Base-by-base conservation (phyloP, 2,888 invertebrate genomes). In the Conistra vaccinii region DNA sequence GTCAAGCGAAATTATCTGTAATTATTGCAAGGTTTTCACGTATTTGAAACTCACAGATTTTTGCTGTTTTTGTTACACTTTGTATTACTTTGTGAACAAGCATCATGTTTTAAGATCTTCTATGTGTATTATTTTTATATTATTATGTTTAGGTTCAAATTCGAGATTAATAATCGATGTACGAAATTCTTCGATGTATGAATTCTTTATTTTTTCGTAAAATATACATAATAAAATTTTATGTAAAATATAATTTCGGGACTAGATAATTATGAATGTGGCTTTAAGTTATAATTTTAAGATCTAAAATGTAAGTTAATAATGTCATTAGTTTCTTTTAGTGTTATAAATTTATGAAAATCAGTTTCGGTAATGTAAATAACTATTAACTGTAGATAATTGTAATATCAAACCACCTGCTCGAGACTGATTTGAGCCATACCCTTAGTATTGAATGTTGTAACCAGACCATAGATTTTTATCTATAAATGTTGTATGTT, bases 351-450 rank as follows among this genome's bases (percentile, higher is more conserved):
- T 73, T 81, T 71, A 67, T 53, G 72, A 67, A 78, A 86, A 89
- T 92, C 93, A 93, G 93, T 95, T 93, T 94, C 91, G 90, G 89
- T 89, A 87, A 86, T 91, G 91, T 93, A 91, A 89, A 92, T 93
- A 91, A 89, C 86, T 88, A 87, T 89, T 93, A 91, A 89, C 85
- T 88, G 87, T 90, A 91, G 82, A 87, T 89, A 88, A 79, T 86
- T 82, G 74, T 86, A 79, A 80, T 87, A 69, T 81, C 73, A 85
- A 85, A 93, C 92, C 92, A 93, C 93, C 93, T 91, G 91, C 87
- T 93, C 91, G 94, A 92, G 93, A 95, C 95, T 95, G 95, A 95
- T 92, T 87, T 93, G 89, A 91, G 95, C 95, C 95, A 95, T 95
- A 94, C 89, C 87, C 85, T 90, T 88, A 90, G 88, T 91, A 90